Conservation (phyloP, 1,140 invertebrate genomes). For the Rhyzopertha dominica region DNA sequence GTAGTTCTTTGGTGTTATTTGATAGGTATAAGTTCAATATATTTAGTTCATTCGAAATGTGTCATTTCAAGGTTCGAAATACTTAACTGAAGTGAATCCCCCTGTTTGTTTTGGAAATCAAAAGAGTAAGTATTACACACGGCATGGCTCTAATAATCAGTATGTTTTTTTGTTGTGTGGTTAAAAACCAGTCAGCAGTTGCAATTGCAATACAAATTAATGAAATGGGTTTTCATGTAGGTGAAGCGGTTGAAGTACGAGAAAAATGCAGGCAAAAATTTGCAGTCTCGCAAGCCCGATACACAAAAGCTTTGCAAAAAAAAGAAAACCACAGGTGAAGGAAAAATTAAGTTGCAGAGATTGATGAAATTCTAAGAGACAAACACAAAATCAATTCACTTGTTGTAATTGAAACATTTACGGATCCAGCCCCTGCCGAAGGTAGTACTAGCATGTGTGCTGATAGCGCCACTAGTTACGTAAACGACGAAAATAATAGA, state of each 20-base stretch:
- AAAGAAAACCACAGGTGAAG: conserved; percentile 4
- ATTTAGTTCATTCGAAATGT: too few species aligned
- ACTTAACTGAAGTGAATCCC: too few species aligned
- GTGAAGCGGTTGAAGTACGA: not conserved
- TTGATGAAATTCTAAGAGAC: conserved; percentile 11
- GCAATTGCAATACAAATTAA: conserved; percentile 8
- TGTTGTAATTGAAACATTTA: conserved; percentile 5
- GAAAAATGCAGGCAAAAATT: conserved; percentile 15
- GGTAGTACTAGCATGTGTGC: not conserved
- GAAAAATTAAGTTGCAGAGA: conserved; percentile 1
- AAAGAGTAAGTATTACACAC: too few species aligned
- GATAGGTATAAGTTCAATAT: too few species aligned
- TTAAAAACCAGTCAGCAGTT: too few species aligned
- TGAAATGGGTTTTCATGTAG: conserved; percentile 8
- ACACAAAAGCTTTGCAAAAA: conserved; percentile 9
- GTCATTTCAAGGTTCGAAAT: too few species aligned
- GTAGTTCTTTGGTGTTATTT: too few species aligned
- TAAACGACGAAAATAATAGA: not conserved
- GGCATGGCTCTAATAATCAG: too few species aligned
- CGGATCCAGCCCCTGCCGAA: too few species aligned
- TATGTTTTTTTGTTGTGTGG: too few species aligned
- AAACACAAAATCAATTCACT: conserved; percentile 6
- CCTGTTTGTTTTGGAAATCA: too few species aligned
- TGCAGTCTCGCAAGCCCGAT: conserved; percentile 3
- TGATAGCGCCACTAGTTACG: not conserved